phyloP scores from a whole-genome alignment of 2,888 invertebrate genomes.

The Boloria euphrosyne region DNA sequence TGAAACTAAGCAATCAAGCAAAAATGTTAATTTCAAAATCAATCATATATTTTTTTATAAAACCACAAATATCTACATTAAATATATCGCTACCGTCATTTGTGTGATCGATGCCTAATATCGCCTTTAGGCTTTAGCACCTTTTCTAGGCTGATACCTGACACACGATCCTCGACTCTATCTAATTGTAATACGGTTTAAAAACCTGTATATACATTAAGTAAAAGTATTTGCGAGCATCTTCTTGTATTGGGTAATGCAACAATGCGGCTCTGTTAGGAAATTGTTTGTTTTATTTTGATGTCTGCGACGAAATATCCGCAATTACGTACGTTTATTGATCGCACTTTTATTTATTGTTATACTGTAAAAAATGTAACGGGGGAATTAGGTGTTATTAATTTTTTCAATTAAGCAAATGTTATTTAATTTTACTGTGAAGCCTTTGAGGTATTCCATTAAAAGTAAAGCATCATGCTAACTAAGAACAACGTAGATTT shows the following conservation, averaged over 20 bases:
- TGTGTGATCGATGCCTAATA: constrained; percentile 28
- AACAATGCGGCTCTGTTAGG: constrained; percentile 41
- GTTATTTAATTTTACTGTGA: no score
- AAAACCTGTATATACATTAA: constrained; percentile 18
- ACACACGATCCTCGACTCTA: constrained; percentile 8
- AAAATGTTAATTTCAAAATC: no score
- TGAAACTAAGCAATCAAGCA: neutral
- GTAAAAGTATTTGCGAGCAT: constrained; percentile 41
- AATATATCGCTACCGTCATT: constrained; percentile 15
- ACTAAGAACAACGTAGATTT: no score
- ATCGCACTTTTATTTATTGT: constrained; percentile 20
- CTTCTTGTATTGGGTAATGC: constrained; percentile 43
- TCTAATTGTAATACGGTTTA: neutral
- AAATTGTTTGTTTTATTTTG: constrained; percentile 39
- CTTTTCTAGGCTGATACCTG: constrained; percentile 13
- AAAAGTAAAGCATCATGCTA: no score
- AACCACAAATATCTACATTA: constrained; percentile 7
- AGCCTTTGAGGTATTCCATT: no score
- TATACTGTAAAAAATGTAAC: neutral
- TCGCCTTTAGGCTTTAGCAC: constrained; percentile 33
- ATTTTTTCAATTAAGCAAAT: no score
- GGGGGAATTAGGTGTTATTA: neutral
- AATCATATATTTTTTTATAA: neutral
- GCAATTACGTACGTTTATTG: constrained; percentile 26
- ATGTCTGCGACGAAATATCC: constrained; percentile 31